Base-by-base conservation (phyloP, 2,888 invertebrate genomes). In the Aleiodes alternator region DNA sequence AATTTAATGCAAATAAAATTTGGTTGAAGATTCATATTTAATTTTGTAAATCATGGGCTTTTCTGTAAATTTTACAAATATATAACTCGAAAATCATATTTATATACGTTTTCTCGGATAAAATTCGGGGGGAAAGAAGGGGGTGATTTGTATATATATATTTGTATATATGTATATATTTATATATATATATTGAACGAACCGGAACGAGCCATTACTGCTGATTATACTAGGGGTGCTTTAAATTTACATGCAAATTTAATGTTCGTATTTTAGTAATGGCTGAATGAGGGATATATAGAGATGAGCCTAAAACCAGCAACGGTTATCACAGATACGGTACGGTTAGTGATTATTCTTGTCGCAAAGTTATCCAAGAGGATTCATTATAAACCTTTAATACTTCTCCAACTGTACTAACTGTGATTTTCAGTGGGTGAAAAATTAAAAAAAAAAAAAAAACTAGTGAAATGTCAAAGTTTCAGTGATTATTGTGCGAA, bases 191-290 rank as follows among this genome's bases (percentile, higher is more conserved):
- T 64, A 64, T 34, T 48, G 8, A 4, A 23, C 11, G 38, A 48
- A 64, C 64, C 51, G 68, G 68, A 68, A 51, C 50, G 51, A 68
- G 51, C 68, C 68, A 68, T 68, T 68, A 68, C 68, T n/a, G 68
- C 50, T 68, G 51, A 68, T 68, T 68, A 68, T 68, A 68, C 68
- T 68, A 23, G 68, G 68, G 68, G 68, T 64, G 64, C 68, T 68
- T 68, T 68, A 68, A 68, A 68, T 68, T 68, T 51, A 68, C 68
- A 68, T 68, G 68, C 50, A 68, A 68, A 68, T 68, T 68, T 68
- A 68, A 68, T 68, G 51, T 51, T 68, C 51, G 68, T 68, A 68
- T 68, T 68, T 68, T 50, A 68, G 68, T 68, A 68, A 68, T 68
- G 68, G 68, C 68, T 68, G 68, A 68, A 68, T 68, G 68, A 68